Percentiles rank a stretch among this genome's conserved stretches.
Evolutionary conservation across 2,113 vertebrate species (phyloP).

Genomic region (Macquaria australasica): DNA sequence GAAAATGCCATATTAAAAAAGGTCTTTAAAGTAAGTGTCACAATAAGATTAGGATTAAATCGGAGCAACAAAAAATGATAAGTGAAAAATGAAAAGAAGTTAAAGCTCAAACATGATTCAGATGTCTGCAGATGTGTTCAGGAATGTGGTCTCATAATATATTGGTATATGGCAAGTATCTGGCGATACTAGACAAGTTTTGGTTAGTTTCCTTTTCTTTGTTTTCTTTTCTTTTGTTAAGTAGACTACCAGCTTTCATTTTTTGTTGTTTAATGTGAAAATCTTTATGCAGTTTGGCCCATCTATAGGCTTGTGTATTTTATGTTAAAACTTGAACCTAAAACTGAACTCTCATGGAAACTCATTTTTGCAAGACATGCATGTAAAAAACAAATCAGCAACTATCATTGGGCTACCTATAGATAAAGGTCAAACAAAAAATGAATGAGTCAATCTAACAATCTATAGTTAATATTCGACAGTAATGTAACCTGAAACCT

Average conservation of each 20-base stretch:
- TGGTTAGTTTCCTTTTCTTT: not conserved
- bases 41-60: not conserved
- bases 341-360: too few species aligned
- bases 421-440: not conserved
- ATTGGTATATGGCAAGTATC: not conserved
- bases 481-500: not conserved
- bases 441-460: not conserved
- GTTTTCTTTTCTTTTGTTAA: not conserved
- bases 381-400: too few species aligned
- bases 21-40: not conserved
- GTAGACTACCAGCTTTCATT: not conserved
- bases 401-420: too few species aligned
- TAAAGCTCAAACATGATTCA: not conserved
- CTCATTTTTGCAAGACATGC: too few species aligned
- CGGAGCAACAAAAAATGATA: not conserved
- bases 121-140: not conserved
- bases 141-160: not conserved
- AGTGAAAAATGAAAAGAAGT: not conserved
- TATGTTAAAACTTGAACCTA: too few species aligned
- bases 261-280: not conserved
- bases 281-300: not conserved
- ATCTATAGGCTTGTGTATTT: too few species aligned
- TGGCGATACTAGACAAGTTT: not conserved
- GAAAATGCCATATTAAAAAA: not conserved
- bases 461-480: not conserved